Base-by-base conservation (phyloP, 2,888 invertebrate genomes). In the Ochropleura plecta region DNA sequence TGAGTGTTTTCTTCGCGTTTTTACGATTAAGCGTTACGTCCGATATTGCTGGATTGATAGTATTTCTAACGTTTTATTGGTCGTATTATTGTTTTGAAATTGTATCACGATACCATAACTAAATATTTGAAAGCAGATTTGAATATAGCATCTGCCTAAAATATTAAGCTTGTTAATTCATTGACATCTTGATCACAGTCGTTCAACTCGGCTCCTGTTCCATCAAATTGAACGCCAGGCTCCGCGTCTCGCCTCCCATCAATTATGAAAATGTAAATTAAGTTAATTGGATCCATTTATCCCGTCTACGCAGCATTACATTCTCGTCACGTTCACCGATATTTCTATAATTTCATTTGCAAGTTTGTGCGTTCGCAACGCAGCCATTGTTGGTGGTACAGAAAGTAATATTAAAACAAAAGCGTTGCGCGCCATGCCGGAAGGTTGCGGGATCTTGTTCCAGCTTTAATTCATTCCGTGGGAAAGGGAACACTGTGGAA, bases 381-480 rank as follows among this genome's bases (percentile, higher is more conserved):
- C n/a, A 55, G 30, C 57, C 51, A 73, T 76, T 86, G 79, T 84
- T 73, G 44, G 63, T 72, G 60, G 64, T 60, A 74, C 63, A 72
- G 78, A 84, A 88, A 87, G 81, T 87, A 87, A 79, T 88, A 81
- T 76, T 73, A 76, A 82, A 82, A 86, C 70, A 86, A 88, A 82
- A 78, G 81, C 76, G 62, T 69, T 64, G 63, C 49, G 64, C 73
- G 65, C 78, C 78, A 64, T 51, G 77, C 78, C 83, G 84, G 83
- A 87, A 85, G 79, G 80, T 79, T 83, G 87, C 63, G 80, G 81
- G 82, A 82, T 90, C 90, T 90, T 89, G 88, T 89, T 87, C 85
- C 87, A 82, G 88, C 89, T 92, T 92, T 92, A 93, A 93, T 93
- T 92, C 91, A 91, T 90, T 88, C 84, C 88, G 84, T 70, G 79